These are phyloP conservation scores for Zoanthus sociatus DNA, from an alignment of 92 coral and sea anemone species.

Conservation along the genomic window DNA sequence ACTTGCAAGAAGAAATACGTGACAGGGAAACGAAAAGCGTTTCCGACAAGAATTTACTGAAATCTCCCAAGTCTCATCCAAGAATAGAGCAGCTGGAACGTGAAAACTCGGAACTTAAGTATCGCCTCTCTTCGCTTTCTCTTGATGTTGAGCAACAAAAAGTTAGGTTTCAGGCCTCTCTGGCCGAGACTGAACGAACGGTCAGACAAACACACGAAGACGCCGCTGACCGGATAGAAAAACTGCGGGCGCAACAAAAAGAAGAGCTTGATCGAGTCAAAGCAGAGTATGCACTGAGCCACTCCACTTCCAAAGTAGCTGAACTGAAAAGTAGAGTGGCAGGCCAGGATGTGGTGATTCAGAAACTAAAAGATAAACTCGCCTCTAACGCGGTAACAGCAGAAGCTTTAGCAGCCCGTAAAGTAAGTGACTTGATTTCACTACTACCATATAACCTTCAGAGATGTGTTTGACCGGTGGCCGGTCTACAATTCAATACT, in stretches of 20 bases:
- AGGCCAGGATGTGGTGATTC: conserved; percentile 89
- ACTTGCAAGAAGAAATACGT: conserved; percentile 45
- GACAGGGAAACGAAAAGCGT: conserved; percentile 20
- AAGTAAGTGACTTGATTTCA: conserved; percentile 51
- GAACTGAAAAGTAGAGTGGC: conserved; percentile 87
- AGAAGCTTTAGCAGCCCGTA: conserved; percentile 79
- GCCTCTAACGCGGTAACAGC: conserved; percentile 69
- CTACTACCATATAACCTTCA: too few relatives aligned
- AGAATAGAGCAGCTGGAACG: conserved; percentile 61
- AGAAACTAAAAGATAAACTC: conserved; percentile 86
- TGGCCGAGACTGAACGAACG: conserved; percentile 93
- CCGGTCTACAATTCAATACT: too few relatives aligned
- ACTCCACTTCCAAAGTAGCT: conserved; percentile 84
- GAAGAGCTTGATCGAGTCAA: conserved; percentile 82
- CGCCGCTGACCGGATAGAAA: conserved; percentile 89
- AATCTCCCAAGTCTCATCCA: conserved; percentile 60
- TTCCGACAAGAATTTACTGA: conserved; percentile 8
- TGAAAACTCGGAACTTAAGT: conserved; percentile 78
- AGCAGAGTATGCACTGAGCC: conserved; percentile 80
- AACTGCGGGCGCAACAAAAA: conserved; percentile 80
- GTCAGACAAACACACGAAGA: conserved; percentile 91
- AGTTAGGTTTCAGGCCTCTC: conserved; percentile 92
- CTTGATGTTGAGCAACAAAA: conserved; percentile 92
- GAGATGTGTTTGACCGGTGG: too few relatives aligned
- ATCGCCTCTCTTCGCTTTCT: conserved; percentile 71